A percentile compares a stretch with the other conserved stretches of the same genome.
Conservation (phyloP, 2,797 vertebrate genomes). For the Falco peregrinus region DNA sequence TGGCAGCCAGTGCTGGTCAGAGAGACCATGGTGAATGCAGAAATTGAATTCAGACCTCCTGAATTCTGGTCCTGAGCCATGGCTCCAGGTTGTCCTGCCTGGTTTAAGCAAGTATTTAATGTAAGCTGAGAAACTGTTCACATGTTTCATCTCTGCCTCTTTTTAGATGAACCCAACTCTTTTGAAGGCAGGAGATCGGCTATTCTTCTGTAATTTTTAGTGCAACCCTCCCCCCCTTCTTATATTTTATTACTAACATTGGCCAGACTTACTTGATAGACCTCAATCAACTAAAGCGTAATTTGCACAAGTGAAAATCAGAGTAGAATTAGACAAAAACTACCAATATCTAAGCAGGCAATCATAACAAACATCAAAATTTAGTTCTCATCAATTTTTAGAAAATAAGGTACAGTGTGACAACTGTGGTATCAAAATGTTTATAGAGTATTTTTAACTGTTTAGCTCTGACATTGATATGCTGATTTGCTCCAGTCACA, state of each 20-base stretch:
- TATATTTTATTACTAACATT: background rate
- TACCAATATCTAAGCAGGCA: background rate
- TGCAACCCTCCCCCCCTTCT: background rate
- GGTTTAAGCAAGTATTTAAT: background rate
- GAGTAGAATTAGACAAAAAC: background rate
- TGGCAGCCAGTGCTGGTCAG: background rate
- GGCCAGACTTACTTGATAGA: background rate
- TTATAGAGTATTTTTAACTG: constrained; percentile 19
- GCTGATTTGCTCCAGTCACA: background rate
- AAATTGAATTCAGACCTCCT: background rate
- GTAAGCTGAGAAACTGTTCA: background rate
- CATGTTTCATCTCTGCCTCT: background rate
- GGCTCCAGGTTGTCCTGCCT: background rate
- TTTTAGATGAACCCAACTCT: background rate
- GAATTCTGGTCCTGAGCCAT: background rate
- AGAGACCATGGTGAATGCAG: background rate
- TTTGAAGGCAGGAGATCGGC: background rate
- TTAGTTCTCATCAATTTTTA: background rate
- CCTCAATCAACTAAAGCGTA: background rate
- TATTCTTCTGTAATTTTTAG: background rate
- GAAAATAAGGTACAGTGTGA: background rate
- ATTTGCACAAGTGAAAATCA: background rate
- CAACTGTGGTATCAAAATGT: background rate
- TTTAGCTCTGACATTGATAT: background rate
- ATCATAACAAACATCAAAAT: background rate